Conservation (phyloP, 1,140 invertebrate genomes). For the Stegodyphus dumicola region DNA sequence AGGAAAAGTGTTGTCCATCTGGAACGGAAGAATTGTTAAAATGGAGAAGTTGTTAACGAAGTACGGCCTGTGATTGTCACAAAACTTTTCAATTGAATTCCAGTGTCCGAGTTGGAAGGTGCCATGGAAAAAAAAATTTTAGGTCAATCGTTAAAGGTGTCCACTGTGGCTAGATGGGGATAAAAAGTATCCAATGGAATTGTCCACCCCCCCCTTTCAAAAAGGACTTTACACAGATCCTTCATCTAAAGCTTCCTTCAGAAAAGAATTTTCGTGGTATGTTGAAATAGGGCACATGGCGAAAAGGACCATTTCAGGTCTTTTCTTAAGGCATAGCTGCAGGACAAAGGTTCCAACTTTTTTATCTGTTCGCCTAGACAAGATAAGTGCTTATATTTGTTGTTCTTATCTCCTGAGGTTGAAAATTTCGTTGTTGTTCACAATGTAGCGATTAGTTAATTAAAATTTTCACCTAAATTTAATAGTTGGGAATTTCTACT, state of each 20-base stretch:
- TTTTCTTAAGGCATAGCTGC: slow-evolving; percentile 1
- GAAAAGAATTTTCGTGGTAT: slow-evolving; percentile 27
- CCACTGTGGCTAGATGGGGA: neutral
- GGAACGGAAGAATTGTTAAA: slow-evolving; percentile 55
- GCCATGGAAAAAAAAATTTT: neutral
- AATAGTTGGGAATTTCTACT: too few species aligned
- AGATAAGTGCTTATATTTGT: neutral
- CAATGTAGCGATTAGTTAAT: too few species aligned
- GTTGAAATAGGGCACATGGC: slow-evolving; percentile 28
- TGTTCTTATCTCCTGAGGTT: too few species aligned
- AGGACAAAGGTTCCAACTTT: slow-evolving; percentile 31
- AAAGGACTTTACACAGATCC: slow-evolving; percentile 37
- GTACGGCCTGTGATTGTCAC: slow-evolving; percentile 40
- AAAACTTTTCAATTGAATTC: slow-evolving; percentile 60
- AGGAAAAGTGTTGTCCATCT: slow-evolving; percentile 24
- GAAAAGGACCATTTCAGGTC: slow-evolving; percentile 31
- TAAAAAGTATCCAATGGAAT: neutral
- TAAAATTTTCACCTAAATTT: too few species aligned
- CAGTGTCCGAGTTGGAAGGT: slow-evolving; percentile 21
- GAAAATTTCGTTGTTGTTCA: too few species aligned
- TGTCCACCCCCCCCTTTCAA: neutral
- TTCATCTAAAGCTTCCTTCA: slow-evolving; percentile 29
- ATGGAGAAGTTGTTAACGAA: slow-evolving; percentile 55
- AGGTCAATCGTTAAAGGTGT: slow-evolving; percentile 43
- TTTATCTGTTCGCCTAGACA: neutral